Base-by-base conservation (phyloP, 2,113 vertebrate genomes). In the Oenanthe oenanthe region DNA sequence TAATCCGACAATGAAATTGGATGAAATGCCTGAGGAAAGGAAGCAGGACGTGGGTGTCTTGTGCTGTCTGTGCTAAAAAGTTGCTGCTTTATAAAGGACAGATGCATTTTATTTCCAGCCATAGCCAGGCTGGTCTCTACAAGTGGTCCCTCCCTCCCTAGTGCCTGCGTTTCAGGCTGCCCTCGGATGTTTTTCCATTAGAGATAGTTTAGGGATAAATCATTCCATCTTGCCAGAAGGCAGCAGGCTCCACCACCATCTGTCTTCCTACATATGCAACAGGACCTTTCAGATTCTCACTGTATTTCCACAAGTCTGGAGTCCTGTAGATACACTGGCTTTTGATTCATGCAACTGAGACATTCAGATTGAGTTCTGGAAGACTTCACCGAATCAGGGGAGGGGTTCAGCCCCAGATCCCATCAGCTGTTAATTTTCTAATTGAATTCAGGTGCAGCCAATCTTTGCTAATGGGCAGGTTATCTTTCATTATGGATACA, bases 1-100 rank as follows among this genome's bases (percentile, higher is more conserved):
- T 96, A 96, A 94, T 93, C 85, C 6, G 20, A 63, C 82, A 88
- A 61, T 56, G 88, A 96, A 94, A 94, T 67, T 45, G 88, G 95
- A 84, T 84, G 63, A 90, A 95, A 85, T 67, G 90, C 94, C 82
- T n/a, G 57, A 95, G 93, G 72, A 77, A 2, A 78, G 79, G 67
- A 75, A 88, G 79, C 65, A 50, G 75, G 43, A 25, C 1, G 26
- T 61, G 75, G 56, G 65, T 80, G 48, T 88, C 82, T 77, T 58
- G 54, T 20, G 60, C 76, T 85, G 51, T 15, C 48, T 90, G 6
- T 53, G 60, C 68, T 95, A 81, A 92, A 65, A 88, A 67, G 72
- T 51, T 81, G 61, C 82, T 78, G 75, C 45, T 68, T 76, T 70
- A 36, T 38, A 82, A 79, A 79, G 72, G 48, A 81, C 48, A 85